phyloP scores from a whole-genome alignment of 2,797 vertebrate species.

The Sebastes aleutianus region DNA sequence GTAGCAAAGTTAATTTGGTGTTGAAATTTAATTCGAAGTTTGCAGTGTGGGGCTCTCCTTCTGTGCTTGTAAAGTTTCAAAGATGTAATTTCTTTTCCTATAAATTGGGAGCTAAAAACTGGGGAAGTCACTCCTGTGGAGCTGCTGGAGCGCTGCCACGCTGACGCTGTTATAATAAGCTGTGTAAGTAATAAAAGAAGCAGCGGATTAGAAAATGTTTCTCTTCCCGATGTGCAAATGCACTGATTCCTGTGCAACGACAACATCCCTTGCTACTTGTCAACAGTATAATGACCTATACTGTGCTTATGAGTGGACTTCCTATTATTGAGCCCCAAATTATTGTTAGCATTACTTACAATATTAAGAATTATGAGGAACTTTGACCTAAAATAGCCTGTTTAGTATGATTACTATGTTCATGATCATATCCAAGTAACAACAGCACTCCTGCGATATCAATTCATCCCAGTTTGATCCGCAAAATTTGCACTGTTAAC shows the following conservation, averaged over 20 bases:
- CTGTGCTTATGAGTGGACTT: background rate
- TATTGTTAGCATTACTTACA: background rate
- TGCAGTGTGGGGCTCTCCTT: background rate
- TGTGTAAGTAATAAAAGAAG: background rate
- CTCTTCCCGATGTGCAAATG: background rate
- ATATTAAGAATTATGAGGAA: background rate
- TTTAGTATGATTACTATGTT: background rate
- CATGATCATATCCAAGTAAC: background rate
- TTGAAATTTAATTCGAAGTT: constrained; percentile 5
- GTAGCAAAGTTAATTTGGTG: constrained; percentile 11
- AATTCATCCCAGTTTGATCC: background rate
- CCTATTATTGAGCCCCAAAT: background rate
- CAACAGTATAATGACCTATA: background rate
- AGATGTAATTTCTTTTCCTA: constrained; percentile 3
- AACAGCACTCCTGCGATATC: background rate
- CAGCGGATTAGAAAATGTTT: background rate
- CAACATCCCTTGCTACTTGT: background rate
- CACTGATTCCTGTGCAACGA: background rate
- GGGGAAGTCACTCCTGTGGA: background rate
- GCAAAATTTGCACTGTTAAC: background rate
- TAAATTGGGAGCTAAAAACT: background rate
- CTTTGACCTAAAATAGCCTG: background rate
- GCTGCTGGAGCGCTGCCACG: background rate
- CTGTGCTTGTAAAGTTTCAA: constrained; percentile 15
- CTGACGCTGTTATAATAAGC: background rate